Percentiles rank a stretch among this genome's conserved stretches.
Conservation (phyloP, 1,140 invertebrate genomes). For the Choristoneura fumiferana region DNA sequence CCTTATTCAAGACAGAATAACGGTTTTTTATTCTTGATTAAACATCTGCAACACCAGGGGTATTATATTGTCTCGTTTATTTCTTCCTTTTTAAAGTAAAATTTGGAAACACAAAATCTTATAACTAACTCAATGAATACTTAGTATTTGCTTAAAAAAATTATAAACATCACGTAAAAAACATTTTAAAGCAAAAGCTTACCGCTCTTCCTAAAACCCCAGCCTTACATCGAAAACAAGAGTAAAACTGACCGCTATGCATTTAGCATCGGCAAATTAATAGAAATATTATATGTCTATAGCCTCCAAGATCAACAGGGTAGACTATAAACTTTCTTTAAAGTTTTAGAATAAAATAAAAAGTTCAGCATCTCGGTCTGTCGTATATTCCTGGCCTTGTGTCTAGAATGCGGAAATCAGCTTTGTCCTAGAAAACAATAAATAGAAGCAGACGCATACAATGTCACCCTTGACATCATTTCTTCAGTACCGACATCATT, state of each 20-base stretch:
- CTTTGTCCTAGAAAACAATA: slow-evolving; percentile 9
- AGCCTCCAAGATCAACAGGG: too few relatives aligned
- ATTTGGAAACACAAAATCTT: too few relatives aligned
- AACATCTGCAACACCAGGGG: too few relatives aligned
- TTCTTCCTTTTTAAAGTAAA: too few relatives aligned
- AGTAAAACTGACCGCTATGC: slow-evolving; percentile 16
- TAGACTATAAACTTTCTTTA: not conserved
- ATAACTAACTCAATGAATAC: too few relatives aligned
- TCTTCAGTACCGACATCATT: not conserved
- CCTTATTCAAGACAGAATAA: too few relatives aligned
- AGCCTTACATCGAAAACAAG: slow-evolving; percentile 14
- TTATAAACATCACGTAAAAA: too few relatives aligned
- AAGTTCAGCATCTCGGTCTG: not conserved
- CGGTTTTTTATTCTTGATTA: too few relatives aligned
- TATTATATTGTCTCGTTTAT: too few relatives aligned
- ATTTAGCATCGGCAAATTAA: slow-evolving; percentile 4
- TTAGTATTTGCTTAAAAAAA: too few relatives aligned
- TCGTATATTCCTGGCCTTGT: not conserved
- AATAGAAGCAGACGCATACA: slow-evolving; percentile 1
- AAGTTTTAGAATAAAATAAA: not conserved
- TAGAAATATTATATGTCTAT: not conserved
- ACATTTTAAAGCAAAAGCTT: too few relatives aligned
- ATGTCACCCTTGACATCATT: slow-evolving; percentile 10
- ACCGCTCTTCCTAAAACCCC: not conserved
- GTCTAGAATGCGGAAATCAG: not conserved